These are phyloP conservation scores for Idaea straminata DNA, from an alignment of 2,888 invertebrate genomes.

Conservation along the genomic window DNA sequence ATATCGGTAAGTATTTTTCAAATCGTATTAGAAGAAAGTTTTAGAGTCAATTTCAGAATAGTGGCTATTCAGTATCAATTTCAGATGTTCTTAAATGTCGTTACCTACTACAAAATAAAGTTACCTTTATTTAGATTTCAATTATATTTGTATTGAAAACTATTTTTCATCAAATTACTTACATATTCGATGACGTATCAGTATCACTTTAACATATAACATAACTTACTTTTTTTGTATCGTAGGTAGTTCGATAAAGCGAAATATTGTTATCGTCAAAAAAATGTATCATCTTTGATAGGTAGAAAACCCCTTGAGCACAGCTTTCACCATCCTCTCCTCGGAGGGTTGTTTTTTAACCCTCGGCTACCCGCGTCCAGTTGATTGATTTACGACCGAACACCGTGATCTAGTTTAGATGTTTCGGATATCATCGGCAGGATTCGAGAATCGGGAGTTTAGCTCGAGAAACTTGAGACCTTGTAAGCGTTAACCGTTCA, in stretches of 20 bases:
- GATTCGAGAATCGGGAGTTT: background rate
- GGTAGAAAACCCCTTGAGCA: conserved; percentile 35
- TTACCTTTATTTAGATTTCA: too few relatives aligned
- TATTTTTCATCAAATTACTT: too few relatives aligned
- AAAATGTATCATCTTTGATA: conserved; percentile 4
- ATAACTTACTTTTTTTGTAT: conserved; percentile 11
- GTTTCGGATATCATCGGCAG: conserved; percentile 32
- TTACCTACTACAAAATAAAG: too few relatives aligned
- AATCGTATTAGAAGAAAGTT: too few relatives aligned
- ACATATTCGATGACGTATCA: too few relatives aligned
- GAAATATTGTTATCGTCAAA: conserved; percentile 1
- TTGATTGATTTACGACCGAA: conserved; percentile 58
- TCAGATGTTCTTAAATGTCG: too few relatives aligned
- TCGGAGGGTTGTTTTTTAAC: conserved; percentile 48
- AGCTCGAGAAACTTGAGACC: background rate
- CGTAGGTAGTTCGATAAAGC: conserved; percentile 24
- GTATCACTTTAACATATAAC: too few relatives aligned
- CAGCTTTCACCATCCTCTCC: conserved; percentile 33
- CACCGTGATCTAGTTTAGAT: conserved; percentile 53
- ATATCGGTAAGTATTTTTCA: too few relatives aligned
- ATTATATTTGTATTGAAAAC: too few relatives aligned
- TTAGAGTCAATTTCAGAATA: too few relatives aligned
- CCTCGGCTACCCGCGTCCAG: conserved; percentile 36
- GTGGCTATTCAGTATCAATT: too few relatives aligned
- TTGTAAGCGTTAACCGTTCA: conserved; percentile 21